Evolutionary conservation across 2,113 vertebrate genomes (phyloP), one percentile per base, ranked within the genome.

Genomic region (Monarcha castaneiventris): DNA sequence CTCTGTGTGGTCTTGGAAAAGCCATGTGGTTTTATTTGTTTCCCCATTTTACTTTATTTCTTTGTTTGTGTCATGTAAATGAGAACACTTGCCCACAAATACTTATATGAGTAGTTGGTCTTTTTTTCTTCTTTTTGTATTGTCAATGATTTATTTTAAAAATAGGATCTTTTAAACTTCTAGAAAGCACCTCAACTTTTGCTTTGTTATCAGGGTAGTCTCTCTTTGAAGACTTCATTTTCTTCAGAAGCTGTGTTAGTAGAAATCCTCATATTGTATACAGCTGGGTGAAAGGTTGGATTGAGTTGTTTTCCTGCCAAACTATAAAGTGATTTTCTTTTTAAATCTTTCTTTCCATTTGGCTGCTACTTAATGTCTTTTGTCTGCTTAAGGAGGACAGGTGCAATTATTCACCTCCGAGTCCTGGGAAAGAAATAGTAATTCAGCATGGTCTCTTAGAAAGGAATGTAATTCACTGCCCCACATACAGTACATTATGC

Each of bases 341-440:
- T 81, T 58, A 94, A 72, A 94, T 76, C 61, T 84, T 94, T 92
- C 85, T 91, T 96, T 93, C 66, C 52, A 58, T 97, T 95, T 88
- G 85, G 41, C 67, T 44, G 6, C 80, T 96, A n/a, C 72, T 97
- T 94, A 46, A 59, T 89, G 76, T 84, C 84, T 96, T 96, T 93
- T 93, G 41, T 97, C 95, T 95, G 52, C 79, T 75, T 93, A 89
- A 96, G 75, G 80, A 94, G 93, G 88, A 97, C 89, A 97, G 80
- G 75, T 84, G 76, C 89, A 96, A 93, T 96, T 96, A 92, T 80
- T 97, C 93, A 96, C 75, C 89, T 95, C 87, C 72, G 77, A 96
- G 90, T 69, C 76, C 43, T 74, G 59, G 46, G 61, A 94, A 95
- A 92, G 49, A 90, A 96, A 95, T 58, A 92, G 78, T 93, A 92